Percentiles rank a stretch among this genome's conserved stretches.
phyloP scores from a whole-genome alignment of 2,888 invertebrate species.

The Dimorphilus gyrociliatus region DNA sequence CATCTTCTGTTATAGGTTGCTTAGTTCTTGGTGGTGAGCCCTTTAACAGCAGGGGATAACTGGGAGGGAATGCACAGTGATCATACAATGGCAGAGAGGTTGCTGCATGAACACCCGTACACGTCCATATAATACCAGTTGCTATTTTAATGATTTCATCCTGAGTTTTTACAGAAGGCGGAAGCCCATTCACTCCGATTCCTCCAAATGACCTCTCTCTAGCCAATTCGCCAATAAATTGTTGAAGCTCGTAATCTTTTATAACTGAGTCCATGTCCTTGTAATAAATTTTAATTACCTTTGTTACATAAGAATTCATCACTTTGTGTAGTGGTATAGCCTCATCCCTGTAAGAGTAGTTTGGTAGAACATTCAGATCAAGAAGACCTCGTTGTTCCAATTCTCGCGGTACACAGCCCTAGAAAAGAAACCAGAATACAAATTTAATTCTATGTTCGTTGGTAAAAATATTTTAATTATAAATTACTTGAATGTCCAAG shows the following conservation, averaged over 20 bases:
- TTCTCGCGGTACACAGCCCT: too few species aligned
- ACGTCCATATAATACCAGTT: conserved; percentile 12
- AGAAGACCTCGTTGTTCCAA: too few species aligned
- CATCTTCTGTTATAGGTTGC: conserved; percentile 3
- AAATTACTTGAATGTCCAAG: too few species aligned
- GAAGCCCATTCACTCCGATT: too few species aligned
- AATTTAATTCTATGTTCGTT: too few species aligned
- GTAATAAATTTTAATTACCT: conserved; percentile 36
- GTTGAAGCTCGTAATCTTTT: neutral
- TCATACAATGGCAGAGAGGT: conserved; percentile 21
- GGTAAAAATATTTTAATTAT: too few species aligned
- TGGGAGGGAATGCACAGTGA: conserved; percentile 21
- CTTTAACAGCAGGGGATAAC: conserved; percentile 14
- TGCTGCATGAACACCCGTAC: conserved; percentile 16
- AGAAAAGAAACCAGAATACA: too few species aligned
- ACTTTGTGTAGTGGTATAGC: conserved; percentile 35
- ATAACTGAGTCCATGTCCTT: neutral
- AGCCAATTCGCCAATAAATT: too few species aligned
- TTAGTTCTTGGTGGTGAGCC: conserved; percentile 12
- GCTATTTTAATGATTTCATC: conserved; percentile 15
- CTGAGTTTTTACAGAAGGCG: too few species aligned
- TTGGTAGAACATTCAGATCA: conserved; percentile 32
- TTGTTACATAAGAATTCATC: conserved; percentile 36
- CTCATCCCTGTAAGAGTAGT: conserved; percentile 40
- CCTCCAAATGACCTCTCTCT: too few species aligned